Percentiles rank a stretch among this genome's conserved stretches.
Conservation (phyloP, 2,888 invertebrate genomes). For the Phlogophora meticulosa region DNA sequence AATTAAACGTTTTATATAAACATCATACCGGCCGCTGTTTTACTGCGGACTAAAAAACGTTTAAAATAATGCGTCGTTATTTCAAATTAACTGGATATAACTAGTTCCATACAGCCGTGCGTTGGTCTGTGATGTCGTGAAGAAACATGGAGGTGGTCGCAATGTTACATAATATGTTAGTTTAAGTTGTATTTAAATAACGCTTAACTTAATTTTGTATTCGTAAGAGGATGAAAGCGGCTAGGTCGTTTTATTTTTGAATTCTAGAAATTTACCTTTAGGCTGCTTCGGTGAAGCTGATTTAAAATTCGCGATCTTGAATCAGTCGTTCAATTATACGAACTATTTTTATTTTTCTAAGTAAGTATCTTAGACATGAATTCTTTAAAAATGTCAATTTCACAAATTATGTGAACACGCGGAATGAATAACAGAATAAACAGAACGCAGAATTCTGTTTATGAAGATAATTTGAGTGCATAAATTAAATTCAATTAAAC, state of each 20-base stretch:
- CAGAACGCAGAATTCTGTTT: neutral
- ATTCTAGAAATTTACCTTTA: constrained; percentile 18
- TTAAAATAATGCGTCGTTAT: constrained; percentile 75
- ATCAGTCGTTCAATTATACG: neutral
- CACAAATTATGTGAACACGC: neutral
- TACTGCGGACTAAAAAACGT: constrained; percentile 60
- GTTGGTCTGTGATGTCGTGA: constrained; percentile 72
- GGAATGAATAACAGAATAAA: neutral
- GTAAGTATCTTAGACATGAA: neutral
- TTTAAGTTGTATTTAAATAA: constrained; percentile 68
- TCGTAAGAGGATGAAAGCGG: constrained; percentile 58
- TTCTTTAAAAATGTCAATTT: neutral
- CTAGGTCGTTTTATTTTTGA: constrained; percentile 6
- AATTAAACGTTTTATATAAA: constrained; percentile 51
- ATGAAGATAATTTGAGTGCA: neutral
- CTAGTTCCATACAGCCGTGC: constrained; percentile 75
- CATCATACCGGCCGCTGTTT: constrained; percentile 47
- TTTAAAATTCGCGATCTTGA: neutral
- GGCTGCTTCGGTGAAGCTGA: neutral
- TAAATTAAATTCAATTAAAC: constrained; percentile 6
- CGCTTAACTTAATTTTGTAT: constrained; percentile 64
- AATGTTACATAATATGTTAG: constrained; percentile 78
- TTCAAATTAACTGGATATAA: constrained; percentile 76
- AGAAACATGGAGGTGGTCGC: constrained; percentile 78
- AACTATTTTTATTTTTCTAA: too few species aligned